Evolutionary conservation across 2,888 invertebrate species (phyloP).

Genomic region (Teinopalpus imperialis): DNA sequence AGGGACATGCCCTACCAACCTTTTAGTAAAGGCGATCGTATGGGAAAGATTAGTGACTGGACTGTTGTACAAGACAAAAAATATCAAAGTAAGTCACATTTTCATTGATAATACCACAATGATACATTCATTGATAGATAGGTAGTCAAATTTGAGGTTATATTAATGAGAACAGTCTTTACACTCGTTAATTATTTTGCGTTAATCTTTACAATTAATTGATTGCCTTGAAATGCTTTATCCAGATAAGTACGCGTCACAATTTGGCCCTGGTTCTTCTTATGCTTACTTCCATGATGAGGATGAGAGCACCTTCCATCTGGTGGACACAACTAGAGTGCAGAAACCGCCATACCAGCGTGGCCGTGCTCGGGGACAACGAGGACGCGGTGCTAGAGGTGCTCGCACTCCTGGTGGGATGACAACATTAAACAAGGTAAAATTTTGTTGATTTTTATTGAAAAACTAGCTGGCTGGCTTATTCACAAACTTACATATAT

Average conservation of each 20-base stretch:
- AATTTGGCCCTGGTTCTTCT: slow-evolving; percentile 96
- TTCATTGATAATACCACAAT: background rate
- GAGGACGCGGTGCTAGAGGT: slow-evolving; percentile 87
- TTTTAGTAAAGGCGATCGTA: slow-evolving; percentile 98
- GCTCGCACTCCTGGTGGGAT: slow-evolving; percentile 87
- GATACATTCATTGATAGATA: background rate
- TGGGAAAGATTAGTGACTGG: slow-evolving; percentile 99
- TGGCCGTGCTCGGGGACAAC: slow-evolving; percentile 91
- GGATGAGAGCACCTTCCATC: slow-evolving; percentile 98
- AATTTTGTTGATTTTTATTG: background rate
- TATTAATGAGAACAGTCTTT: slow-evolving; percentile 2
- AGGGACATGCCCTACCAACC: slow-evolving; percentile 99
- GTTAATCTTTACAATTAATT: slow-evolving; percentile 3
- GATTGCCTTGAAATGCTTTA: slow-evolving; percentile 5
- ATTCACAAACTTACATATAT: no score
- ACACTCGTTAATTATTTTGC: background rate
- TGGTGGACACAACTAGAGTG: slow-evolving; percentile 96
- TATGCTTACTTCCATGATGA: slow-evolving; percentile 99
- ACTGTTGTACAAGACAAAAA: slow-evolving; percentile 97
- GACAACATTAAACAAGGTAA: slow-evolving; percentile 91
- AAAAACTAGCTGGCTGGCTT: no score
- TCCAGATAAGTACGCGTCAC: slow-evolving; percentile 93
- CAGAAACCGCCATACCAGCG: slow-evolving; percentile 96
- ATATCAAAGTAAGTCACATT: slow-evolving; percentile 88
- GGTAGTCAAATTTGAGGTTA: slow-evolving; percentile 31